Evolutionary conservation across 2,797 vertebrate genomes (phyloP).

Genomic region (Diplodus puntazzo): DNA sequence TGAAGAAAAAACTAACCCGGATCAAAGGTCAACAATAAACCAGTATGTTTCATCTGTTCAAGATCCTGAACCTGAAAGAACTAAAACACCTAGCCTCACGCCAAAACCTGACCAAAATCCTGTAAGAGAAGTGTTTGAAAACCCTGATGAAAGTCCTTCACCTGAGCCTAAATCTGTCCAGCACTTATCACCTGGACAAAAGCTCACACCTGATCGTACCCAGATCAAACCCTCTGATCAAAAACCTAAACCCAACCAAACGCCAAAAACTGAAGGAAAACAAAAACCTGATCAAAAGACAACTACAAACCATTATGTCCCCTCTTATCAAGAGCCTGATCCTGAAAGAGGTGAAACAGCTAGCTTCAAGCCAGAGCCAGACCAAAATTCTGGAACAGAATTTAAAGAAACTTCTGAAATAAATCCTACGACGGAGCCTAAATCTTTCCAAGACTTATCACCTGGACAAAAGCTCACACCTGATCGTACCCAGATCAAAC

Average conservation of each 20-base stretch:
- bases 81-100: not conserved
- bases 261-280: constrained; percentile 23
- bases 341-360: too few relatives aligned
- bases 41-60: constrained; percentile 13
- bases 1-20: constrained; percentile 35
- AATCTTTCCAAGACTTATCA: constrained; percentile 32
- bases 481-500: constrained; percentile 35
- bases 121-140: constrained; percentile 8
- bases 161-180: constrained; percentile 9
- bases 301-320: too few relatives aligned
- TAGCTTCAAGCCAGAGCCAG: not conserved
- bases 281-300: constrained; percentile 4
- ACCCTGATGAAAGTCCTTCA: constrained; percentile 14
- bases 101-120: constrained; percentile 23
- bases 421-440: not conserved
- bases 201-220: not conserved
- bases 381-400: constrained; percentile 24
- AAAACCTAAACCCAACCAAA: not conserved
- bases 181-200: constrained; percentile 20
- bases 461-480: constrained; percentile 1
- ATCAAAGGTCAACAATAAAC: constrained; percentile 26
- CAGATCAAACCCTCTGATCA: not conserved
- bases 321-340: too few relatives aligned
- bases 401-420: not conserved
- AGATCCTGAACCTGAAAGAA: constrained; percentile 20